Evolutionary conservation across 2,888 invertebrate genomes (phyloP).

Genomic region (Athalia rosae): DNA sequence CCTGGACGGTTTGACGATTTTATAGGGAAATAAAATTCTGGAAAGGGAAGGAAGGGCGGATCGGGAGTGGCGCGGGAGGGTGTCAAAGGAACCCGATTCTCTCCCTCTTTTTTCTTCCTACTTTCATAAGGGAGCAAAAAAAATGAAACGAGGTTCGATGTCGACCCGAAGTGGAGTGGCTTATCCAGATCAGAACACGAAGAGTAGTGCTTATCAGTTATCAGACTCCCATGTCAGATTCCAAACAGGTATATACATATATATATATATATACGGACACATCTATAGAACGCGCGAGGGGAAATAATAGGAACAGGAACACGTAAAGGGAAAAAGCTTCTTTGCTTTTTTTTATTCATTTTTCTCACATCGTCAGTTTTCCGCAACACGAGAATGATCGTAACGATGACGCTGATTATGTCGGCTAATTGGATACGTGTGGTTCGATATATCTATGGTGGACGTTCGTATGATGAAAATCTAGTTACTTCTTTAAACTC

Average conservation of each 20-base stretch:
- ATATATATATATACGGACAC: neutral
- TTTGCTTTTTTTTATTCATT: too few species aligned
- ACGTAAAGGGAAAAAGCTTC: too few species aligned
- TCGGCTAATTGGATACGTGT: too few species aligned
- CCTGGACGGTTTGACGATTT: neutral
- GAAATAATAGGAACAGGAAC: too few species aligned
- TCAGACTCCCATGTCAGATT: slow-evolving; percentile 47
- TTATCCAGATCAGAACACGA: slow-evolving; percentile 55
- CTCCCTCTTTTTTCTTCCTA: too few species aligned
- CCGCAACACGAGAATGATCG: too few species aligned
- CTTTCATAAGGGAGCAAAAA: neutral
- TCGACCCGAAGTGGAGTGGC: slow-evolving; percentile 18
- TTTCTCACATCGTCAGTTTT: too few species aligned
- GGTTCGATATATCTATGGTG: too few species aligned
- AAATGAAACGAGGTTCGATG: neutral
- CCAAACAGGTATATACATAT: slow-evolving; percentile 28
- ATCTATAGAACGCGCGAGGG: too few species aligned
- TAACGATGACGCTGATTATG: too few species aligned
- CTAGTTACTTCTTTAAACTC: too few species aligned
- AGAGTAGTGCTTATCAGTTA: slow-evolving; percentile 53
- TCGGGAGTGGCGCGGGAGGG: neutral
- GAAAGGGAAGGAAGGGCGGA: neutral
- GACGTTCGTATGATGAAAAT: too few species aligned
- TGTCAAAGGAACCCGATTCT: neutral
- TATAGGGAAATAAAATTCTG: slow-evolving; percentile 9